These are phyloP conservation scores for Macrophya alboannulata DNA, from an alignment of 2,888 invertebrate genomes.

Conservation along the genomic window DNA sequence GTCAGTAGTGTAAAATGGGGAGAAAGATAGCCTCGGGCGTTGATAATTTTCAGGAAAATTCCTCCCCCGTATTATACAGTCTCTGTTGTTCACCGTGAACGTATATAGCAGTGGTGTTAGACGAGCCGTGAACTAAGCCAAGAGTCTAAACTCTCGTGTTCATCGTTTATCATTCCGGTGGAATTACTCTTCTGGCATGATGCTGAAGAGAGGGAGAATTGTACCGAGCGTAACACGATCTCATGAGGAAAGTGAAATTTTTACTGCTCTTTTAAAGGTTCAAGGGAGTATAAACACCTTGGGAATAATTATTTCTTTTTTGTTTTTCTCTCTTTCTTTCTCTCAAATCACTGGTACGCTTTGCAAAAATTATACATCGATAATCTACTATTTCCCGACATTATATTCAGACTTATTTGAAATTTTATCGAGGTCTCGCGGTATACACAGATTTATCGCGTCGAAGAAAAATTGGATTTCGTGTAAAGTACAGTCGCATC, in stretches of 20 bases:
- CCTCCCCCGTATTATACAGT: neutral
- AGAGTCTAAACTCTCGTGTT: conserved; percentile 36
- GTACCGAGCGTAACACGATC: conserved; percentile 5
- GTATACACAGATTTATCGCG: too few species aligned
- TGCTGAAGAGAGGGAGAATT: conserved; percentile 22
- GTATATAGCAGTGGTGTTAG: neutral
- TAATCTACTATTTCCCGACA: too few species aligned
- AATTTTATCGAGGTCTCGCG: too few species aligned
- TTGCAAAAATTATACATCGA: too few species aligned
- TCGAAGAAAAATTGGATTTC: too few species aligned
- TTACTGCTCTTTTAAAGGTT: neutral
- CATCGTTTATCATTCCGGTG: conserved; percentile 45
- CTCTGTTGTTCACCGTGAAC: conserved; percentile 40
- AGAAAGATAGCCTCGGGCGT: neutral
- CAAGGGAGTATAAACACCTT: too few species aligned
- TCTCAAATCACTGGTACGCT: too few species aligned
- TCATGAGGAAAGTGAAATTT: conserved; percentile 5
- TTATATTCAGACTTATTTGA: too few species aligned
- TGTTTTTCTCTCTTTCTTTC: too few species aligned
- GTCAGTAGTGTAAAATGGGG: neutral
- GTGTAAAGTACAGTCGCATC: too few species aligned
- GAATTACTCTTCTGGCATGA: conserved; percentile 24
- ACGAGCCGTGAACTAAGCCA: conserved; percentile 45
- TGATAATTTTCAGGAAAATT: conserved; percentile 4
- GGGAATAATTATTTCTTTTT: too few species aligned